Evolutionary conservation across 2,888 invertebrate species (phyloP), one percentile per base, ranked within the genome.

Genomic region (Xestoiulus laeticollis): DNA sequence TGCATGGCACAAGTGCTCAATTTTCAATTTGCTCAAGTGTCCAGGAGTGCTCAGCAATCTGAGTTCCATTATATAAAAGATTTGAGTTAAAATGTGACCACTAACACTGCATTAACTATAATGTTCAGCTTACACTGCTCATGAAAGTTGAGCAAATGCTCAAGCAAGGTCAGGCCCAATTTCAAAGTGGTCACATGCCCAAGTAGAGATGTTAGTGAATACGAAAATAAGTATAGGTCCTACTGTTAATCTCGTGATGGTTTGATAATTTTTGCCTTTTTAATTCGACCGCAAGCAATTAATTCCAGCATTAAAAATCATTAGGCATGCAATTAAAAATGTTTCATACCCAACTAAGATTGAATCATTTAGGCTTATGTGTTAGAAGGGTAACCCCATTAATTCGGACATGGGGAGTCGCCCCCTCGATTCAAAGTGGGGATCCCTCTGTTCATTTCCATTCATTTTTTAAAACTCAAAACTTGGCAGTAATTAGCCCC

Each of bases 301-400:
- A 78, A 78, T 30, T 78, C 30, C 78, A 12, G 26, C 78, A 78
- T 78, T 26, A 78, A 78, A 78, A 78, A 78, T 5, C 78, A 78
- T 78, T 78, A 78, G 78, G 30, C 30, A 32, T 14, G 78, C 78
- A 78, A 78, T 78, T 78, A 78, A 78, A 32, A 16, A 14, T 30
- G 30, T 78, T 78, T 78, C 78, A 78, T 78, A 30, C 78, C 78
- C 30, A 78, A 78, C 78, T 78, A 78, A 30, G 30, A 78, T 78
- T 78, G 78, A 26, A 78, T 78, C 78, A 78, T 78, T 78, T 78
- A 78, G 78, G 78, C 78, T 14, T 78, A 32, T 78, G 30, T 78
- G 78, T 78, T 78, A 78, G 26, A 26, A 32, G 30, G 78, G 78
- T 16, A 26, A 78, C 26, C 78, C 30, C 78, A 78, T 78, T n/a